Percentiles rank a stretch among this genome's conserved stretches.
These are phyloP conservation scores for Tortrix viridana DNA, from an alignment of 2,888 invertebrate species.

Conservation along the genomic window DNA sequence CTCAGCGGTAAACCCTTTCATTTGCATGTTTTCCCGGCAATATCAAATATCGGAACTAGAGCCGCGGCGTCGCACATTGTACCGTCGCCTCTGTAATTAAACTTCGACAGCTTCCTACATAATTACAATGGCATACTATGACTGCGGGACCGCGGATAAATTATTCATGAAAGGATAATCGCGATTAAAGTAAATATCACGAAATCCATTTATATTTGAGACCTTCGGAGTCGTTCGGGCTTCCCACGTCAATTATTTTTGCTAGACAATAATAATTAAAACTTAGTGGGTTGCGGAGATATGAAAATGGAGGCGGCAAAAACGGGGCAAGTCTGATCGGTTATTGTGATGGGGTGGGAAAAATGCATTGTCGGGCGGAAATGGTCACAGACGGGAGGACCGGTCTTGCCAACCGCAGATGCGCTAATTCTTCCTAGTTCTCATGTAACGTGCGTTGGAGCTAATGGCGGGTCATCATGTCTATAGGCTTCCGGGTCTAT, in stretches of 20 bases:
- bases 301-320: conserved; percentile 6
- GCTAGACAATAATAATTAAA: conserved; percentile 37
- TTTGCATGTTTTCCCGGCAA: conserved; percentile 74
- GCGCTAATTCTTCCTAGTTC: conserved; percentile 56
- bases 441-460: conserved; percentile 50
- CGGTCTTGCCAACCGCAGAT: conserved; percentile 18
- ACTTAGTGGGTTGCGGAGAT: conserved; percentile 6
- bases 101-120: conserved; percentile 59
- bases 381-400: conserved; percentile 1
- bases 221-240: conserved; percentile 38
- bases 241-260: conserved; percentile 48
- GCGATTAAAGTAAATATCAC: conserved; percentile 61
- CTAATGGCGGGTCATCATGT: conserved; percentile 52
- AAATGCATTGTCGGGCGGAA: conserved; percentile 9
- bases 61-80: conserved; percentile 52
- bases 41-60: conserved; percentile 66
- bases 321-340: conserved; percentile 7
- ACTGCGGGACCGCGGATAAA: conserved; percentile 58
- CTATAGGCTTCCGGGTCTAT: conserved; percentile 9
- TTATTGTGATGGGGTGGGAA: background rate
- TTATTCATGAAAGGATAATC: conserved; percentile 69
- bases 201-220: conserved; percentile 55
- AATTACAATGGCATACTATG: conserved; percentile 58
- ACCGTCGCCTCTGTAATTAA: conserved; percentile 61
- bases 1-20: conserved; percentile 64